Conservation (phyloP, 92 coral and sea anemone species). For the Epizoanthus scotinus region DNA sequence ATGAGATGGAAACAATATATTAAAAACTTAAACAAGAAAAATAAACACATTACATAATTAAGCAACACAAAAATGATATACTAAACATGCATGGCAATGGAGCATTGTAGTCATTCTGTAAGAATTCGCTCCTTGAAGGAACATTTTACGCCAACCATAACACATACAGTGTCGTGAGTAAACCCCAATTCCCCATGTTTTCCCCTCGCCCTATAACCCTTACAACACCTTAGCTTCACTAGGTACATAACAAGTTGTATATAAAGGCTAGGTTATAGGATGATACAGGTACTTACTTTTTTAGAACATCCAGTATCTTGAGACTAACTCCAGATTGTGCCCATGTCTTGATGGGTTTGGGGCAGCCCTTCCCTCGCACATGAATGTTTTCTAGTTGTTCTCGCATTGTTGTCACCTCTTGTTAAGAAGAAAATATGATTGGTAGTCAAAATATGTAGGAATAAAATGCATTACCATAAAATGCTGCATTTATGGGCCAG, state of each 20-base stretch:
- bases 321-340: constrained; percentile 96
- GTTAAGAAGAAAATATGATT: constrained; percentile 2
- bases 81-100: too few species aligned
- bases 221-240: background rate
- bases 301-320: constrained; percentile 87
- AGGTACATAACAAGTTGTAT: background rate
- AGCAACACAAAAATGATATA: too few species aligned
- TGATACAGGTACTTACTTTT: constrained; percentile 61
- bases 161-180: too few species aligned
- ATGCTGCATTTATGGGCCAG: too few species aligned
- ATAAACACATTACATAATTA: too few species aligned
- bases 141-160: too few species aligned
- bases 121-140: too few species aligned
- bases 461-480: background rate
- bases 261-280: background rate
- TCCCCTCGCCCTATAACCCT: background rate
- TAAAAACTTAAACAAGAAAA: too few species aligned
- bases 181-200: background rate
- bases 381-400: constrained; percentile 82
- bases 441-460: background rate
- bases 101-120: too few species aligned
- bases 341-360: constrained; percentile 96
- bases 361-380: constrained; percentile 91
- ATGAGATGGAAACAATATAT: too few species aligned
- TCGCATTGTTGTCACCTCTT: constrained; percentile 80